Conservation (phyloP, 1,140 invertebrate species). For the Dinoponera quadriceps region DNA sequence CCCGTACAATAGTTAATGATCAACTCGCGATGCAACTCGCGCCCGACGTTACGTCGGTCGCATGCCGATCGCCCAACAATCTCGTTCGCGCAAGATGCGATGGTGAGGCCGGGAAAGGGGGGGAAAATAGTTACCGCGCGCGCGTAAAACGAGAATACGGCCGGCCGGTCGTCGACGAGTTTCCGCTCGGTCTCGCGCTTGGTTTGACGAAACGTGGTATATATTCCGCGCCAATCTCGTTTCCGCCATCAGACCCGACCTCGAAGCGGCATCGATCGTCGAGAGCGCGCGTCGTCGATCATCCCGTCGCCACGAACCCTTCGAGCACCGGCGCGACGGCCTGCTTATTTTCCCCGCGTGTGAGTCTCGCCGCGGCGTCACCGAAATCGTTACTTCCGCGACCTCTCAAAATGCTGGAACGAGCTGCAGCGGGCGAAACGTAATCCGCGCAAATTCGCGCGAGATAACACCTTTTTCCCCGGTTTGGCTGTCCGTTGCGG, state of each 20-base stretch:
- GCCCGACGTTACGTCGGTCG: slow-evolving; percentile 22
- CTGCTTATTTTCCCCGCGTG: background rate
- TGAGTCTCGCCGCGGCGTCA: background rate
- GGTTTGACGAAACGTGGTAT: slow-evolving; percentile 43
- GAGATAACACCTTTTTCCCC: no score
- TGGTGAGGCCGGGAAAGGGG: no score
- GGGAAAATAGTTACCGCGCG: no score
- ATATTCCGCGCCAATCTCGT: slow-evolving; percentile 29
- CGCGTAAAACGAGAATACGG: slow-evolving; percentile 25
- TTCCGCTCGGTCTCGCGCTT: slow-evolving; percentile 20
- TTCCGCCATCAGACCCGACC: slow-evolving; percentile 36
- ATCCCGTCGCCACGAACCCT: slow-evolving; percentile 39
- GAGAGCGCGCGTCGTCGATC: slow-evolving; percentile 47
- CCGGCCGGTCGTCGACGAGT: background rate
- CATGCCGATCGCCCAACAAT: slow-evolving; percentile 40
- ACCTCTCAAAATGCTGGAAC: no score
- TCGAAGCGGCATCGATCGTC: slow-evolving; percentile 39
- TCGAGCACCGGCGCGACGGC: background rate
- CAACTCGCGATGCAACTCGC: slow-evolving; percentile 27
- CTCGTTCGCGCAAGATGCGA: slow-evolving; percentile 32
- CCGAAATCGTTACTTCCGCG: background rate
- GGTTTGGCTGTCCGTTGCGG: no score
- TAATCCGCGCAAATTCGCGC: no score
- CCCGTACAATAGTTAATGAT: slow-evolving; percentile 26
- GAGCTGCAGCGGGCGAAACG: no score